Percentiles rank a stretch among this genome's conserved stretches.
Conservation (phyloP, 2,113 vertebrate genomes). For the Pelmatolapia mariae region DNA sequence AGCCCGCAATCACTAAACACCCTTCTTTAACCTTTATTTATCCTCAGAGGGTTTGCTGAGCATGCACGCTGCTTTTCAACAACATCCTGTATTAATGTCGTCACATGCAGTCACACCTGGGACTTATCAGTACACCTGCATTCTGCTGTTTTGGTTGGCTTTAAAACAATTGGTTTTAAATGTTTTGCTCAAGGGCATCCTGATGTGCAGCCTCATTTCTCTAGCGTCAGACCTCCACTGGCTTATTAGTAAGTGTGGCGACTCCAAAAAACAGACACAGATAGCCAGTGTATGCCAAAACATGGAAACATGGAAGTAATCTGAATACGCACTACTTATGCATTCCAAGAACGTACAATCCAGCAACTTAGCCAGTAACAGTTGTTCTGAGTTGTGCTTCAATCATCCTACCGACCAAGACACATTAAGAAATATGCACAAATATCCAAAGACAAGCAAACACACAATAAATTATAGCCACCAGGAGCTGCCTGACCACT, state of each 20-base stretch:
- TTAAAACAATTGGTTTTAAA: constrained; percentile 5
- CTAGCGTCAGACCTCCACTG: neutral
- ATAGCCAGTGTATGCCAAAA: neutral
- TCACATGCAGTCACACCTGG: constrained; percentile 19
- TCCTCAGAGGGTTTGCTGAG: neutral
- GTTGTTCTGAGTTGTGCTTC: constrained; percentile 10
- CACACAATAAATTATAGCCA: constrained; percentile 58
- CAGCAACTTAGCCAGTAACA: constrained; percentile 23
- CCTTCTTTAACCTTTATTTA: constrained; percentile 18
- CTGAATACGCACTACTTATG: neutral
- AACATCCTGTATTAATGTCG: neutral
- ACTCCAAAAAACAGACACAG: neutral
- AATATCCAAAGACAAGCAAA: neutral
- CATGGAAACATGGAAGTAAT: constrained; percentile 41
- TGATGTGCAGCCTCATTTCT: neutral
- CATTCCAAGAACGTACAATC: constrained; percentile 20
- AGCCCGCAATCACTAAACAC: neutral
- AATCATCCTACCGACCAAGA: neutral
- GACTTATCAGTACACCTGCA: constrained; percentile 44
- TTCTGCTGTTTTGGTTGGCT: neutral
- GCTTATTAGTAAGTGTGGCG: neutral
- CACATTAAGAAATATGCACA: neutral
- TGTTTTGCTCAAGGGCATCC: constrained; percentile 19
- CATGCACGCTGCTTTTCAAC: neutral
- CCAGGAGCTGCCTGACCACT: constrained; percentile 55